Base-by-base conservation (phyloP, 2,797 vertebrate species). In the Tangara arthus region DNA sequence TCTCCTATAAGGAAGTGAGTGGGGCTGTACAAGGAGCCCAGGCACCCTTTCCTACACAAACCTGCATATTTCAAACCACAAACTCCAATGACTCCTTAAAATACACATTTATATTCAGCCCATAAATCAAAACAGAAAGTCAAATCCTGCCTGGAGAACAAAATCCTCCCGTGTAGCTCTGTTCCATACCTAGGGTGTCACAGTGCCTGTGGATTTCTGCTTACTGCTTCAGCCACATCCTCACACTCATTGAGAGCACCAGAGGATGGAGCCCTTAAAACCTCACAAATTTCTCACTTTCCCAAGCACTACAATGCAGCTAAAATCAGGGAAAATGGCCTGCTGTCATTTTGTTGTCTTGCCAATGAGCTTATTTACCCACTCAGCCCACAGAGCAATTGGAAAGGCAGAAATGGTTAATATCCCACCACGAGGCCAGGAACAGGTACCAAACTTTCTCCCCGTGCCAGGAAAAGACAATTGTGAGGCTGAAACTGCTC, bases 281-380 rank as follows among this genome's bases (percentile, higher is more conserved):
- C 49, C 60, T 46, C 49, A 34, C 46, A 46, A 32, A 82, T 79
- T 83, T 92, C 77, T 84, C 76, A 66, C 79, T 84, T 82, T 84
- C 44, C 64, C n/a, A 72, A 88, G 82, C 70, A 61, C 34, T 57
- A 72, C 69, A 91, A 76, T 9, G 24, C 52, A 49, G 57, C 37
- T 88, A 57, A 70, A 94, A 90, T 79, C 57, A 65, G 87, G 30
- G 17, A 41, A 87, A 94, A 79, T 18, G 11, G 20, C 77, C 65
- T 79, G 59, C 59, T 90, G 73, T 76, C 13, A 4, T 49, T 68
- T 6, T 77, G 66, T 76, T 71, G 87, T 53, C 60, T 90, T 60
- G 34, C 23, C 77, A 86, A 9, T 61, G 82, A 73, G 60, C 93
- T 95, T 84, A 53, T 92, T 94, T 72, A 57, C 76, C 60, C 71